phyloP scores from a whole-genome alignment of 2,888 invertebrate genomes.

The Coleophora flavipennella region DNA sequence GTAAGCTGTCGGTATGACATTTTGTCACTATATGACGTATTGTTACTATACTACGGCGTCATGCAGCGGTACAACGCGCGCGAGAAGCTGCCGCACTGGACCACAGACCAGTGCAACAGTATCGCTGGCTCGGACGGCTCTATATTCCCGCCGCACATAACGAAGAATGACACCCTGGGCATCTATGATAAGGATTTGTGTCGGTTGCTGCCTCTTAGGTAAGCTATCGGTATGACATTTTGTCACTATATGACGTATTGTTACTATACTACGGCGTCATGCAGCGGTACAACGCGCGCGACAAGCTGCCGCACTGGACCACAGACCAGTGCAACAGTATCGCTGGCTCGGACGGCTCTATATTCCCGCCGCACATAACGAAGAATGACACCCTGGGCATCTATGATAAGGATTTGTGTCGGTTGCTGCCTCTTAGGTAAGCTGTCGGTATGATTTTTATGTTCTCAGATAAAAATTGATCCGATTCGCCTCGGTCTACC shows the following conservation, averaged over 20 bases:
- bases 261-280: constrained; percentile 26
- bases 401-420: constrained; percentile 92
- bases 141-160: constrained; percentile 91
- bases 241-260: background rate
- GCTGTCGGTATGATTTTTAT: too few relatives aligned
- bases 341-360: constrained; percentile 90
- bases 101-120: constrained; percentile 83
- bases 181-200: constrained; percentile 93
- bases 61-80: constrained; percentile 78
- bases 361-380: constrained; percentile 90
- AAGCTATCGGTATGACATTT: too few relatives aligned
- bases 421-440: constrained; percentile 82
- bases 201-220: constrained; percentile 83
- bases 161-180: constrained; percentile 80
- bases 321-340: constrained; percentile 85
- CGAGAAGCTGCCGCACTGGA: constrained; percentile 82
- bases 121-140: constrained; percentile 91
- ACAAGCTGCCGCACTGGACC: constrained; percentile 83
- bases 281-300: constrained; percentile 76
- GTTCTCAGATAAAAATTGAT: too few relatives aligned
- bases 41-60: too few relatives aligned
- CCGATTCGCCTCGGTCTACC: too few relatives aligned
- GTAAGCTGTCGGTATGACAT: too few relatives aligned
- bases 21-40: background rate
- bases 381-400: constrained; percentile 82